Base-by-base conservation (phyloP, 2,888 invertebrate genomes). In the Lepidocyrtinus sp. region DNA sequence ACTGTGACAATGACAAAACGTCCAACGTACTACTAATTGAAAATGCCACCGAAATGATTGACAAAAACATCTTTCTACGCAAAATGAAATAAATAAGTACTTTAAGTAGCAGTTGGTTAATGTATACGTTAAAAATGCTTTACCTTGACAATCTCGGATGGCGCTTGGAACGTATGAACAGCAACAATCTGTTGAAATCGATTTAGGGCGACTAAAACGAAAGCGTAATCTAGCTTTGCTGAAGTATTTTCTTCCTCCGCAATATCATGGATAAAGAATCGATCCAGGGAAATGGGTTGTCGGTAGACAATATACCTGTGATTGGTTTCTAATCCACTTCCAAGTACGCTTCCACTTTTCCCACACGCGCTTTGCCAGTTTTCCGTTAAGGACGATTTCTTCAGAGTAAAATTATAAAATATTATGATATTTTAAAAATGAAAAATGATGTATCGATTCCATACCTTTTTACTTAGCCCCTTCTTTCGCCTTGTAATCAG, bases 401-500 rank as follows among this genome's bases (percentile, higher is more conserved):
- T n/a, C n/a, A 84, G 2, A 64, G 21, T 81, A 78, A 84, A 36
- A 7, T 77, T 46, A 74, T 70, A 55, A 50, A 68, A 45, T 22
- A 68, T 68, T 22, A 15, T 27, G 19, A 46, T 68, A 45, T 36
- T 59, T 17, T 17, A 59, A 3, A 15, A 59, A n/a, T 17, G 59
- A n/a, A 59, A 59, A n/a, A 17, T 25, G 25, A 25, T 19, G 64
- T 59, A 59, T 17, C 17, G 36, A 64, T 64, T 36, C 64, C 22
- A 59, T 63, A 85, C 85, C 83, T 85, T 85, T 88, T 91, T 90
- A 65, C 89, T 89, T 22, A 90, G 88, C 77, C 89, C 89, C 82
- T 91, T 91, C 88, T 92, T 92, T 61, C 90, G 88, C 87, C 91
- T 89, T 0, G 92, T 91, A 75, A 92, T 89, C 72, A 92, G 89